Conservation (phyloP, 1,140 invertebrate species). For the Watersipora subatra region DNA sequence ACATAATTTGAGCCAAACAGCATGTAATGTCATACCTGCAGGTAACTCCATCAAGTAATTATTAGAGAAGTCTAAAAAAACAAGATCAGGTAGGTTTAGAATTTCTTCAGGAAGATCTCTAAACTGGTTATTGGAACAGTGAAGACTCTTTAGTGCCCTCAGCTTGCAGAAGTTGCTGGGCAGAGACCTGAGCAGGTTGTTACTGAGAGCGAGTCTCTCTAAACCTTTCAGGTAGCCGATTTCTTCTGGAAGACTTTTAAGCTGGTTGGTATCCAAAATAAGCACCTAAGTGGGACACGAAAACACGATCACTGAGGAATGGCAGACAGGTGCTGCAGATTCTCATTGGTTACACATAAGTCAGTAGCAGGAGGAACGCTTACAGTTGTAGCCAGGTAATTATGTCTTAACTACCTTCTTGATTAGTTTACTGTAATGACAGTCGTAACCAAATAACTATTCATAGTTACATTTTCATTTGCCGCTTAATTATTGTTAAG, state of each 20-base stretch:
- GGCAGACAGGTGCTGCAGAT: no score
- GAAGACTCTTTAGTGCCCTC: slow-evolving; percentile 30
- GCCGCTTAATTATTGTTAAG: no score
- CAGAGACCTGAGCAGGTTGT: slow-evolving; percentile 29
- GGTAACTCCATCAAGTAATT: slow-evolving; percentile 17
- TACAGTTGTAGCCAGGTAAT: no score
- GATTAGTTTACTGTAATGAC: no score
- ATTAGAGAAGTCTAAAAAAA: slow-evolving; percentile 35
- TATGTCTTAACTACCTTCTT: no score
- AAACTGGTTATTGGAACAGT: slow-evolving; percentile 38
- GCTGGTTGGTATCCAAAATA: slow-evolving; percentile 38
- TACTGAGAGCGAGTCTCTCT: slow-evolving; percentile 35
- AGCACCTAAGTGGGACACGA: slow-evolving; percentile 21
- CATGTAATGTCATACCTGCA: no score
- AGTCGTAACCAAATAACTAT: no score
- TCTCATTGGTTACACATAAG: no score
- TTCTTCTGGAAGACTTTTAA: slow-evolving; percentile 28
- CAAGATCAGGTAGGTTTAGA: slow-evolving; percentile 23
- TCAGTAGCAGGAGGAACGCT: no score
- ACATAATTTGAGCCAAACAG: no score
- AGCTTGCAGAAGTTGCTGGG: slow-evolving; percentile 28
- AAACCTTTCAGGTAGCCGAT: slow-evolving; percentile 27
- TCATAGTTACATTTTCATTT: no score
- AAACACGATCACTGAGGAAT: no score
- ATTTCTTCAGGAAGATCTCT: slow-evolving; percentile 27